Evolutionary conservation across 1,140 invertebrate species (phyloP).

Genomic region (Aleiodes sp.): DNA sequence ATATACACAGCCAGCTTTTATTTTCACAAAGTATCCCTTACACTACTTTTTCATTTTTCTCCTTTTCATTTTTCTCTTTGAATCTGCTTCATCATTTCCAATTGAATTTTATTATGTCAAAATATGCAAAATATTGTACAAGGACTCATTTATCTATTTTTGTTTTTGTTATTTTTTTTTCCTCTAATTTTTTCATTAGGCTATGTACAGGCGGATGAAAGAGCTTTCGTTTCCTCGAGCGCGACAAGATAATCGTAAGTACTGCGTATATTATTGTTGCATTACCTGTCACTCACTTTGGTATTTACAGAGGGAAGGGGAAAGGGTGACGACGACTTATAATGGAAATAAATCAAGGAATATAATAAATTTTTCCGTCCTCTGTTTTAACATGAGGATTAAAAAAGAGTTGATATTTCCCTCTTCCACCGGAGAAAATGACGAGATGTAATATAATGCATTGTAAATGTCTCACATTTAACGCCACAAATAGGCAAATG

Average conservation of each 20-base stretch:
- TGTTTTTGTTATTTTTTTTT: not conserved
- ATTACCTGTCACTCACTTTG: conserved; percentile 29
- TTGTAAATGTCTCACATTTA: too few species aligned
- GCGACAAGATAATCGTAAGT: conserved; percentile 10
- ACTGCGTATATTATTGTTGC: conserved; percentile 8
- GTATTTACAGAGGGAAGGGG: conserved; percentile 34
- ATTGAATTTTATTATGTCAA: not conserved
- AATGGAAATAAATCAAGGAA: conserved; percentile 2
- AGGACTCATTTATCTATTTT: not conserved
- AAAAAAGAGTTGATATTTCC: too few species aligned
- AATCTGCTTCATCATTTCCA: not conserved
- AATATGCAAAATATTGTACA: conserved; percentile 26
- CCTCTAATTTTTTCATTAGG: not conserved
- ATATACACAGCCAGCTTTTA: conserved; percentile 30
- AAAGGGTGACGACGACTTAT: not conserved
- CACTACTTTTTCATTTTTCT: conserved; percentile 9
- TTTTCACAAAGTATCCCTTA: conserved; percentile 19
- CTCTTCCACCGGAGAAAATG: too few species aligned
- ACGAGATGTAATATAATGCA: too few species aligned
- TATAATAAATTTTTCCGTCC: too few species aligned
- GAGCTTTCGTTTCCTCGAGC: not conserved
- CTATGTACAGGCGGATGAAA: conserved; percentile 33
- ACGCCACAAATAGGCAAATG: too few species aligned
- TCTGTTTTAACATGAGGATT: too few species aligned
- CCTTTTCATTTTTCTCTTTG: not conserved